Base-by-base conservation (phyloP, 1,140 invertebrate genomes). In the Stratiolaelaps scimitus region DNA sequence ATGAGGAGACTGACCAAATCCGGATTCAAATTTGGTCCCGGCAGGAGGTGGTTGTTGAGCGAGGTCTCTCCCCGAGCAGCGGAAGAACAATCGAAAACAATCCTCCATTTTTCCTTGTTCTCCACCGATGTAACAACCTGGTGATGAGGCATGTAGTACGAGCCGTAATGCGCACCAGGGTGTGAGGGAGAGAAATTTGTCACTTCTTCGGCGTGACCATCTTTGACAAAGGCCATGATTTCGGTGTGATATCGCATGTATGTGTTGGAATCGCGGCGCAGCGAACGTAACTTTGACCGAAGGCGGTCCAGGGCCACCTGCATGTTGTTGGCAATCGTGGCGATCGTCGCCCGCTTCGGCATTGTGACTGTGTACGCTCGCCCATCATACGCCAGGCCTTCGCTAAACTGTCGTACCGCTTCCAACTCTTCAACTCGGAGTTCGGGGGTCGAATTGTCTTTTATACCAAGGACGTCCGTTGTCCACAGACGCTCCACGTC, bases 1-100 rank as follows among this genome's bases (percentile, higher is more conserved):
- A 69, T 15, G n/a, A 71, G 44, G 34, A 67, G 46, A n/a, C 19
- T n/a, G 15, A 40, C 40, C 2, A 68, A 19, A 20, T 71, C 64
- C 1, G 66, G 60, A 40, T 69, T 64, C 0, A 67, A 46, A 44
- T 67, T 47, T 40, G 23, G 34, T 10, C 66, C 70, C 2, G 56
- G 40, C 2, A 68, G 43, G 2, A 66, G 68, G 19, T 43, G 28
- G 4, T 43, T 45, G 44, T 70, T 71, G 2, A 71, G 46, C 2
- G 69, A 70, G 13, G 13, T 45, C n/a, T 45, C 44, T 13, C 44
- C 44, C 13, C 13, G 13, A 13, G 44, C 44, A 13, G 44, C 13
- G 19, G 44, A 45, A 13, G 44, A 45, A 13, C 44, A 13, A 45
- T 45, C 44, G 13, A 45, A 45, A 13, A 45, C 44, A 19, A 45